Evolutionary conservation across 2,113 vertebrate species (phyloP).

Genomic region (Cololabis saira): DNA sequence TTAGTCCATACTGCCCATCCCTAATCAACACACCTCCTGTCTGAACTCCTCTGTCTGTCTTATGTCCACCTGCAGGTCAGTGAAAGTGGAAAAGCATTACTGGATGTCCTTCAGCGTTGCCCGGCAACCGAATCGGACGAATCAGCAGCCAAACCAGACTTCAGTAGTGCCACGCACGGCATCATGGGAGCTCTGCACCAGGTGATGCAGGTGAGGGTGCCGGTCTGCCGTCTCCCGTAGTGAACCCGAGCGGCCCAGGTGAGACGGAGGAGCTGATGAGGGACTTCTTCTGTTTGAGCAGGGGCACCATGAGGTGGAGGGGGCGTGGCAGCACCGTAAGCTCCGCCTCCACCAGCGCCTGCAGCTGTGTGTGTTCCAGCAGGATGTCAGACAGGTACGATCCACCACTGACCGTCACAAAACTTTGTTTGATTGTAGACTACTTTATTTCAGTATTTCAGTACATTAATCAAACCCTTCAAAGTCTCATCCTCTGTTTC

Average conservation of each 20-base stretch:
- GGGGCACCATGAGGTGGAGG: conserved; percentile 89
- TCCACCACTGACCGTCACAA: background rate
- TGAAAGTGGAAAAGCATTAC: conserved; percentile 79
- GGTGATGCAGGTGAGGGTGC: conserved; percentile 81
- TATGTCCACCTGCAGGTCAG: conserved; percentile 70
- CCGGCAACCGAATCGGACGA: conserved; percentile 41
- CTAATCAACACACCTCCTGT: background rate
- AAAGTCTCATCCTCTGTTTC: no score
- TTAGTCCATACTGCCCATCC: no score
- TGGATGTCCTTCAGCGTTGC: conserved; percentile 78
- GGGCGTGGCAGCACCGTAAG: conserved; percentile 95
- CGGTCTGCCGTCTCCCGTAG: background rate
- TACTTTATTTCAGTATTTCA: no score
- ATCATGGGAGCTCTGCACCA: conserved; percentile 93
- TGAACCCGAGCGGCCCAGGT: no score
- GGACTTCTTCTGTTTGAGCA: conserved; percentile 5
- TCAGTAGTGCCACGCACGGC: conserved; percentile 82
- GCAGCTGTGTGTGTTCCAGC: conserved; percentile 97
- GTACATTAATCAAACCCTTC: no score
- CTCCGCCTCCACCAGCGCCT: conserved; percentile 96
- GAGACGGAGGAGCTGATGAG: background rate
- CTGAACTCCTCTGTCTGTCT: background rate
- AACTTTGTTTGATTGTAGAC: no score
- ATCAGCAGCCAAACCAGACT: conserved; percentile 50
- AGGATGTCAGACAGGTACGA: conserved; percentile 95